Percentiles rank a stretch among this genome's conserved stretches.
Conservation (phyloP, 64 coral and sea anemone genomes). For the Dendrophyllia cribrosa region DNA sequence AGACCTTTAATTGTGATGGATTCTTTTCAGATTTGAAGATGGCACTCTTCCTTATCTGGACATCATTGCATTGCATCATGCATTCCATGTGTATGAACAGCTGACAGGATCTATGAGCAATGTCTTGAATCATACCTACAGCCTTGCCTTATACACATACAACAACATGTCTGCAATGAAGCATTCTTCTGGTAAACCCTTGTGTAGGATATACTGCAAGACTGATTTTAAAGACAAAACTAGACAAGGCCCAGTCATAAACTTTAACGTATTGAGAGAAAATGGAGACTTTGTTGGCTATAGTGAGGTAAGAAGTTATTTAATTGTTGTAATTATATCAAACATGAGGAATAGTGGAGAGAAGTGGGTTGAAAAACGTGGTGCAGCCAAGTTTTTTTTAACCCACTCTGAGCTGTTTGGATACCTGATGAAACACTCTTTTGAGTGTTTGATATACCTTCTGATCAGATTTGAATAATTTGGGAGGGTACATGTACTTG, state of each 20-base stretch:
- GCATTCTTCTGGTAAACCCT: slow-evolving; percentile 66
- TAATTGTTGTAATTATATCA: not conserved
- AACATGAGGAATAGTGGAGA: no score
- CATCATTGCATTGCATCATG: slow-evolving; percentile 85
- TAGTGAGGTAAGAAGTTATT: slow-evolving; percentile 76
- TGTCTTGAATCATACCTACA: slow-evolving; percentile 85
- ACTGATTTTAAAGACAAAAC: slow-evolving; percentile 66
- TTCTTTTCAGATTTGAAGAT: slow-evolving; percentile 88
- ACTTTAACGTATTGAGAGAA: slow-evolving; percentile 87
- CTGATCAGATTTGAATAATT: no score
- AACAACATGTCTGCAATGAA: slow-evolving; percentile 77
- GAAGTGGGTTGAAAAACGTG: no score
- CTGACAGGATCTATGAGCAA: slow-evolving; percentile 67
- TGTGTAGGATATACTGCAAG: slow-evolving; percentile 81
- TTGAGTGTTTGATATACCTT: no score
- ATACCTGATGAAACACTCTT: no score
- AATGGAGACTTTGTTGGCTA: slow-evolving; percentile 95
- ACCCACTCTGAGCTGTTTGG: no score
- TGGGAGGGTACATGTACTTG: no score
- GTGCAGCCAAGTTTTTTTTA: no score
- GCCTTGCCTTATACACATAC: slow-evolving; percentile 77
- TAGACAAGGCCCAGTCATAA: slow-evolving; percentile 89
- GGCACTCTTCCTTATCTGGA: slow-evolving; percentile 94
- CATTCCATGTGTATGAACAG: slow-evolving; percentile 58
- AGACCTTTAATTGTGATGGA: no score